Conservation (phyloP, 2,888 invertebrate species). For the Hydropsyche betteni region DNA sequence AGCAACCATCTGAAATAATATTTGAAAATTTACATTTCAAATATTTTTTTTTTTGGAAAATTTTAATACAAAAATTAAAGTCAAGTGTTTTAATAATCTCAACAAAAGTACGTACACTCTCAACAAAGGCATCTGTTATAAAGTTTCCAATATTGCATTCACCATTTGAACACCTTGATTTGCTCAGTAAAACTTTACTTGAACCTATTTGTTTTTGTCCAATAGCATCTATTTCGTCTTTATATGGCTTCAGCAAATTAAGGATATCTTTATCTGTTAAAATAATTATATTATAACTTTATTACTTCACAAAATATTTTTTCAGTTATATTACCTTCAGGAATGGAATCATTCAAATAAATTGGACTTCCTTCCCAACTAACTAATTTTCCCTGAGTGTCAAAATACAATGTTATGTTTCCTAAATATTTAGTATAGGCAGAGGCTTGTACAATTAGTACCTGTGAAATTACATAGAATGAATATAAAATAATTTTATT, state of each 20-base stretch:
- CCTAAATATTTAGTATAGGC: constrained; percentile 82
- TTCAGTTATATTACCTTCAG: constrained; percentile 66
- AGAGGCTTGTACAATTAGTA: constrained; percentile 77
- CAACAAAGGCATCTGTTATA: constrained; percentile 75
- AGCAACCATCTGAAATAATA: constrained; percentile 60
- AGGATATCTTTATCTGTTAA: constrained; percentile 66
- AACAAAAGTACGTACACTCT: constrained; percentile 62
- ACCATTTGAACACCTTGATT: constrained; percentile 62
- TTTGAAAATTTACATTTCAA: too few relatives aligned
- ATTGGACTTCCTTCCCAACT: constrained; percentile 79
- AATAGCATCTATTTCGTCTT: constrained; percentile 65
- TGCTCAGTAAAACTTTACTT: constrained; percentile 67
- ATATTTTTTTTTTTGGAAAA: constrained; percentile 57
- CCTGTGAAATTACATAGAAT: constrained; percentile 55
- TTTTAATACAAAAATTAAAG: constrained; percentile 10
- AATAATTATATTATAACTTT: constrained; percentile 33
- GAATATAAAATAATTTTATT: too few relatives aligned
- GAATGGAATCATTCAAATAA: constrained; percentile 69
- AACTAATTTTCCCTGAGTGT: constrained; percentile 71
- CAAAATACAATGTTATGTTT: constrained; percentile 75
- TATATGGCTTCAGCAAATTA: constrained; percentile 69
- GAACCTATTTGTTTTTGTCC: constrained; percentile 69
- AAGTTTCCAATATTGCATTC: constrained; percentile 83
- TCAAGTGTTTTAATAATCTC: not conserved
- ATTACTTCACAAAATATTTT: not conserved